These are phyloP conservation scores for Pseudonaja textilis DNA, from an alignment of 2,113 vertebrate species.

Conservation along the genomic window DNA sequence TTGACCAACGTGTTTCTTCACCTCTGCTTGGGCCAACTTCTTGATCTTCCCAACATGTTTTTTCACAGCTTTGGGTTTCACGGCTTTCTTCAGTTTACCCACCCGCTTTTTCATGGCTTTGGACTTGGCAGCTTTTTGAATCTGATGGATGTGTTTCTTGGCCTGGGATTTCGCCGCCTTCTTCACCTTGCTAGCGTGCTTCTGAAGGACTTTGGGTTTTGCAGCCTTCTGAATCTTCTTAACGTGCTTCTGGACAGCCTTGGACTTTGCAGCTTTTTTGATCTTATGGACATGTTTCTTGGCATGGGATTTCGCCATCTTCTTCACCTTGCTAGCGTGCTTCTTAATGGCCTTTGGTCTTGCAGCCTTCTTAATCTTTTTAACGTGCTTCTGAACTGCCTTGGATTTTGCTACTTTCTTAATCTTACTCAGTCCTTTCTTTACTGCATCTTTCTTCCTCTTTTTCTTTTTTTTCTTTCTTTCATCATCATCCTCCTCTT, in stretches of 20 bases:
- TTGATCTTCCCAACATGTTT: neutral
- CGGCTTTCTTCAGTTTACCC: neutral
- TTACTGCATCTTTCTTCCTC: neutral
- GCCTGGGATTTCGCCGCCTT: neutral
- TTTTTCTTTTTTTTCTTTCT: neutral
- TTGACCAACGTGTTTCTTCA: neutral
- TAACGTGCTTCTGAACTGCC: neutral
- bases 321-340: neutral
- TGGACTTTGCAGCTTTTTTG: neutral
- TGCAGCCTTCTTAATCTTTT: conserved; percentile 2
- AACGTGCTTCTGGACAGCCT: neutral
- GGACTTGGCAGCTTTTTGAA: neutral
- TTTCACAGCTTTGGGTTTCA: neutral
- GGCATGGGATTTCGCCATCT: neutral
- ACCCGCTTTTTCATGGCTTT: neutral
- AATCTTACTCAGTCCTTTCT: conserved; percentile 1
- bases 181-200: neutral
- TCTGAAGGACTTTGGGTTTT: neutral
- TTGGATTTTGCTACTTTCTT: conserved; percentile 1
- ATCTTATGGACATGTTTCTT: neutral
- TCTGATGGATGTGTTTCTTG: neutral
- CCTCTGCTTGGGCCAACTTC: neutral
- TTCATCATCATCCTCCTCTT: neutral
- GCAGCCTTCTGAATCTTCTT: neutral
- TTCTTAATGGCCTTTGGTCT: neutral